Evolutionary conservation across 1,140 invertebrate species (phyloP).

Genomic region (Melitaea cinxia): DNA sequence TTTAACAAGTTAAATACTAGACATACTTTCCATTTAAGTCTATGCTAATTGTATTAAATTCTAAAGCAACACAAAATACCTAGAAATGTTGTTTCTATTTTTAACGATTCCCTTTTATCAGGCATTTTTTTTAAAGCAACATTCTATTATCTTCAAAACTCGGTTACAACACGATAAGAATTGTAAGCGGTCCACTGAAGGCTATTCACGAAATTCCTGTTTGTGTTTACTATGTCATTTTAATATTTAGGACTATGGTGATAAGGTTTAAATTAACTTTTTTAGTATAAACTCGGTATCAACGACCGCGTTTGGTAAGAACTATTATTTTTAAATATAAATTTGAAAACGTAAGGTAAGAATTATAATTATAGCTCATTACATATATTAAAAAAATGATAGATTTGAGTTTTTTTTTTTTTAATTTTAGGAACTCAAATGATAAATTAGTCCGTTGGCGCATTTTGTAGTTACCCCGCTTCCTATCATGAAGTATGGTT

Average conservation of each 20-base stretch:
- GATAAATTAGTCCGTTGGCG: too few relatives aligned
- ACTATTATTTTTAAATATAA: neutral
- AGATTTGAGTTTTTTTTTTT: too few relatives aligned
- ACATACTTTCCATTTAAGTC: too few relatives aligned
- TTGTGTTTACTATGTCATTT: neutral
- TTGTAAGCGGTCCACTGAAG: conserved; percentile 38
- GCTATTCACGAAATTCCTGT: conserved; percentile 40
- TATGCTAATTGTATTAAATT: too few relatives aligned
- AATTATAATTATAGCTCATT: too few relatives aligned
- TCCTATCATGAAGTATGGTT: too few relatives aligned
- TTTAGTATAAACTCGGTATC: neutral
- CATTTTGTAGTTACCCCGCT: too few relatives aligned
- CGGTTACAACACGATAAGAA: conserved; percentile 23
- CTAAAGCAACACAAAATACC: too few relatives aligned
- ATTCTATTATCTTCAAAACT: conserved; percentile 19
- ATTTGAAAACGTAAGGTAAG: too few relatives aligned
- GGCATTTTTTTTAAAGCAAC: conserved; percentile 22
- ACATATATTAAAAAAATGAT: too few relatives aligned
- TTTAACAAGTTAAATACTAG: too few relatives aligned
- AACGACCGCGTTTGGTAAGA: conserved; percentile 9
- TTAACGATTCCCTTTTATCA: neutral
- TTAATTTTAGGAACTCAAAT: too few relatives aligned
- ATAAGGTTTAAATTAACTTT: neutral
- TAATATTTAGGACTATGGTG: neutral
- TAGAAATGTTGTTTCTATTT: neutral